Evolutionary conservation across 2,113 vertebrate genomes (phyloP).

Genomic region (Triplophysa dalaica): DNA sequence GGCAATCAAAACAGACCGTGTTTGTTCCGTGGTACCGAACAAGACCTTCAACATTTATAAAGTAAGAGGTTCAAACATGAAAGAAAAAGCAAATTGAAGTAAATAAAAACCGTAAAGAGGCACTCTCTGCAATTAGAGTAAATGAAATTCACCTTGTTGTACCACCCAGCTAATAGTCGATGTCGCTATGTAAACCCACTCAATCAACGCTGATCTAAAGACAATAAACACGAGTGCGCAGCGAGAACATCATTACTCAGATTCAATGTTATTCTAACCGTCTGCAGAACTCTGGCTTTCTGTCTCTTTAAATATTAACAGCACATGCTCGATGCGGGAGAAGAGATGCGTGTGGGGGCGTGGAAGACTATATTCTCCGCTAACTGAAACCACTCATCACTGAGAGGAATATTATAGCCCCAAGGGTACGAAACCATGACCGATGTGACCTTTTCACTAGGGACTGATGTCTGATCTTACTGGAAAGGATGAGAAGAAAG

Average conservation of each 20-base stretch:
- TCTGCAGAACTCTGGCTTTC: conserved; percentile 50
- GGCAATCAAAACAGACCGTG: conserved; percentile 2
- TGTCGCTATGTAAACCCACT: conserved; percentile 30
- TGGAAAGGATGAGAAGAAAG: background rate
- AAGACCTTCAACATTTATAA: background rate
- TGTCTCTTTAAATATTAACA: conserved; percentile 49
- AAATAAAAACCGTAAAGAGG: conserved; percentile 21
- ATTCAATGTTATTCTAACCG: conserved; percentile 62
- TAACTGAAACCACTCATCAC: conserved; percentile 16
- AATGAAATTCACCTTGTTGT: conserved; percentile 16
- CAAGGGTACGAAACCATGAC: conserved; percentile 31
- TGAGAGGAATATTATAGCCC: conserved; percentile 26
- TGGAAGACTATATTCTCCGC: background rate
- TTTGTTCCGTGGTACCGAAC: background rate
- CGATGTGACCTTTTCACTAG: conserved; percentile 30
- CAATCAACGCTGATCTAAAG: conserved; percentile 50
- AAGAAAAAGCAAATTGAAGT: conserved; percentile 9
- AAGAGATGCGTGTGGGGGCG: background rate
- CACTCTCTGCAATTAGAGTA: conserved; percentile 10
- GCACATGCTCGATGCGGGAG: conserved; percentile 45
- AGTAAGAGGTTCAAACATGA: conserved; percentile 5
- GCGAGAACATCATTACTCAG: conserved; percentile 59
- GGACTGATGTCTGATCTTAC: background rate
- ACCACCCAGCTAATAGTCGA: background rate
- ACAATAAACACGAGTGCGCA: conserved; percentile 62